A percentile compares a stretch with the other conserved stretches of the same genome.
These are phyloP conservation scores for Drosophila persimilis DNA, from an alignment of 1,140 invertebrate species.

Conservation along the genomic window DNA sequence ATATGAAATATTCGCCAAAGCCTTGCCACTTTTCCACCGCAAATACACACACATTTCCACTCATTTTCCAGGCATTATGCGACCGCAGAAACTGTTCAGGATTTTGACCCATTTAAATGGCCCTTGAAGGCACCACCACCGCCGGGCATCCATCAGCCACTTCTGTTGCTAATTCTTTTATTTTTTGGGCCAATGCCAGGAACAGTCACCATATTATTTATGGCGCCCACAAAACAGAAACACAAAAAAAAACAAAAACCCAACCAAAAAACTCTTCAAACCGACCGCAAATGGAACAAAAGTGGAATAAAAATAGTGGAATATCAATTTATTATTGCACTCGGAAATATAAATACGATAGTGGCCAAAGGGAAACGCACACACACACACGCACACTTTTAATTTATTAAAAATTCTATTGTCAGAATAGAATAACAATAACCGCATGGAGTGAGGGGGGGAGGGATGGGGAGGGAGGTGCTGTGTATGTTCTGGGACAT, in stretches of 20 bases:
- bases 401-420: conserved; percentile 79
- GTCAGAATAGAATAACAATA: conserved; percentile 71
- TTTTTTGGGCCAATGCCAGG: conserved; percentile 45
- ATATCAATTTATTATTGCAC: conserved; percentile 72
- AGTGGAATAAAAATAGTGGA: conserved; percentile 34
- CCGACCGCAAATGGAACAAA: conserved; percentile 26
- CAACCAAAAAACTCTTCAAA: conserved; percentile 42
- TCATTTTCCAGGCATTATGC: too few relatives aligned
- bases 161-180: conserved; percentile 56
- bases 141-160: conserved; percentile 19
- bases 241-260: too few relatives aligned
- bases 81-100: too few relatives aligned
- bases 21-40: too few relatives aligned
- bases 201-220: conserved; percentile 63
- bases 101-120: conserved; percentile 32
- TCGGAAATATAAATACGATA: conserved; percentile 21
- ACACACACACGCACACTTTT: conserved; percentile 55
- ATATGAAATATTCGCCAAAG: too few relatives aligned
- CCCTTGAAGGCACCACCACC: conserved; percentile 6
- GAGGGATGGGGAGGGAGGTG: not conserved
- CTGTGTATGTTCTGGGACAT: not conserved
- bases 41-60: too few relatives aligned
- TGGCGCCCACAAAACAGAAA: conserved; percentile 15
- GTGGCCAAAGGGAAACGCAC: conserved; percentile 34
- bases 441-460: conserved; percentile 20